Percentiles rank a stretch among this genome's conserved stretches.
These are phyloP conservation scores for Hestina assimilis DNA, from an alignment of 1,140 invertebrate species.

Conservation along the genomic window DNA sequence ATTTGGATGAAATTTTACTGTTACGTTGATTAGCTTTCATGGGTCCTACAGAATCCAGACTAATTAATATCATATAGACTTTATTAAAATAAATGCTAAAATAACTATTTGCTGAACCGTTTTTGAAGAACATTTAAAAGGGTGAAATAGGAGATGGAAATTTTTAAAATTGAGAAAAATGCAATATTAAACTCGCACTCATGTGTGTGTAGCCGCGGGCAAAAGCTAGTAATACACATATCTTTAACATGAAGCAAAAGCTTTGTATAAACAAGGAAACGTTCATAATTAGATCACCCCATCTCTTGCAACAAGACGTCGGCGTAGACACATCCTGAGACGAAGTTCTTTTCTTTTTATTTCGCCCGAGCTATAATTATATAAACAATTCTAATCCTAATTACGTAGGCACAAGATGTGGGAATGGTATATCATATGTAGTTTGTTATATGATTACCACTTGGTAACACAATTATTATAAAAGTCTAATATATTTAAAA, in stretches of 20 bases:
- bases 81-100: no score
- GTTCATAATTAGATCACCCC: constrained; percentile 1
- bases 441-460: background rate
- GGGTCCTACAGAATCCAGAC: no score
- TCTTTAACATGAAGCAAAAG: background rate
- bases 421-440: background rate
- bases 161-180: no score
- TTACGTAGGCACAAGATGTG: background rate
- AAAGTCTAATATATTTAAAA: background rate
- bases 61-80: no score
- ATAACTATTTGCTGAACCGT: no score
- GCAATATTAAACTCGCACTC: no score
- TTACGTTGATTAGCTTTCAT: no score
- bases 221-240: background rate
- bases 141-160: no score
- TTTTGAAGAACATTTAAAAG: no score
- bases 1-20: no score
- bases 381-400: background rate
- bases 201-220: no score
- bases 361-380: background rate
- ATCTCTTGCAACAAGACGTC: background rate
- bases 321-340: background rate
- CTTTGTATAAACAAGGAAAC: background rate
- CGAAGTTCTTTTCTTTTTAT: background rate
- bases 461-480: background rate